Conservation (phyloP, 2,888 invertebrate genomes). For the Drosophila ochracea region DNA sequence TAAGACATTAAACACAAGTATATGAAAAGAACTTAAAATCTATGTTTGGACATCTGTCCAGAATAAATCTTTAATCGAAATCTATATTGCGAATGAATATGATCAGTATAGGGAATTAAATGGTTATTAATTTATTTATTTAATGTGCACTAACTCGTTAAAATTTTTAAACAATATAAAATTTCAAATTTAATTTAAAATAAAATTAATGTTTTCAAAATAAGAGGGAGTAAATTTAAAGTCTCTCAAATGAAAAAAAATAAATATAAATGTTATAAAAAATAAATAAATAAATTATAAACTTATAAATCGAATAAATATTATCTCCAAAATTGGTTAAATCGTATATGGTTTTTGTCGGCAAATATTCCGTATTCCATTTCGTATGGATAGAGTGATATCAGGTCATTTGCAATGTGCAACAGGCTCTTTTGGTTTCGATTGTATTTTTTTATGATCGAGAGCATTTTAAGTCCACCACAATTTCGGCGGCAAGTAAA, state of each 20-base stretch:
- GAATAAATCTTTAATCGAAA: conserved; percentile 1
- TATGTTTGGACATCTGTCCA: conserved; percentile 17
- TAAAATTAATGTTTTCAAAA: background rate
- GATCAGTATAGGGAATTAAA: background rate
- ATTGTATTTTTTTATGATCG: background rate
- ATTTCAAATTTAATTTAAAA: background rate
- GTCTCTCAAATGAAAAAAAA: background rate
- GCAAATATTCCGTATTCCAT: background rate
- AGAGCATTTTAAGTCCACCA: conserved; percentile 19
- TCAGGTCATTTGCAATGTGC: conserved; percentile 6
- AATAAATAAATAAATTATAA: background rate
- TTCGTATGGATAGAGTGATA: background rate
- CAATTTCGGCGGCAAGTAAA: conserved; percentile 30
- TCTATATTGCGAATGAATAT: conserved; percentile 17
- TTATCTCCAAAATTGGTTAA: background rate
- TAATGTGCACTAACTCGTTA: no score
- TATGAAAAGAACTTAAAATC: background rate
- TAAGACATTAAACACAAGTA: conserved; percentile 1
- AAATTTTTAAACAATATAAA: background rate
- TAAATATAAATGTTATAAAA: background rate
- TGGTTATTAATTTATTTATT: background rate
- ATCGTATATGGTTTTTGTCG: background rate
- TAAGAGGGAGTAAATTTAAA: background rate
- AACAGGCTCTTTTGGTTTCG: conserved; percentile 32
- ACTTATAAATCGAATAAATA: background rate